Conservation (phyloP, 1,140 invertebrate species). For the Muscidifurax raptorellus region DNA sequence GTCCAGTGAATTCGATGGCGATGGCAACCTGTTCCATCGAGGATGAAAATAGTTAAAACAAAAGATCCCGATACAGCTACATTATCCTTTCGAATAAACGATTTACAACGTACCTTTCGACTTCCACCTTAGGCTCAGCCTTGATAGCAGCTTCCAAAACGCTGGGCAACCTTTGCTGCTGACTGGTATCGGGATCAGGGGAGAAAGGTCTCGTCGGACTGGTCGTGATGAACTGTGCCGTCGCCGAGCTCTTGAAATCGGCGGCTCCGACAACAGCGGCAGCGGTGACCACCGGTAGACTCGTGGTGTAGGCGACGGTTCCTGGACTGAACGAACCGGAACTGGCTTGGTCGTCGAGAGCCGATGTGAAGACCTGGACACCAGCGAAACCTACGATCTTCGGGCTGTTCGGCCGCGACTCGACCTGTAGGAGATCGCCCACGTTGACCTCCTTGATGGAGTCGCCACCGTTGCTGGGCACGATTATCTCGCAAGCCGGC, state of each 20-base stretch:
- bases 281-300: conserved; percentile 45
- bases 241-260: conserved; percentile 46
- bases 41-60: neutral
- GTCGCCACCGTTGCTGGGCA: neutral
- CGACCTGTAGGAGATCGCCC: conserved; percentile 11
- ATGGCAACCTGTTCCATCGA: conserved; percentile 73
- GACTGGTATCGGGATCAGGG: conserved; percentile 56
- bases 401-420: conserved; percentile 64
- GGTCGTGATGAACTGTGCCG: conserved; percentile 63
- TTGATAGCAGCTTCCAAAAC: conserved; percentile 90
- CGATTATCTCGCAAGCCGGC: conserved; percentile 57
- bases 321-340: conserved; percentile 13
- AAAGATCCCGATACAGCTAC: no score
- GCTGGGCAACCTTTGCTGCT: conserved; percentile 77
- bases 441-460: conserved; percentile 16
- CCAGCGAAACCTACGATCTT: conserved; percentile 68
- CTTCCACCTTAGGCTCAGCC: conserved; percentile 89
- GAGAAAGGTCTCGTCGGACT: conserved; percentile 69
- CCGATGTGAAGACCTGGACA: conserved; percentile 49
- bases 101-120: conserved; percentile 78
- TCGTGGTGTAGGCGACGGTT: conserved; percentile 57
- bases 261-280: neutral
- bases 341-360: conserved; percentile 47
- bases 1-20: conserved; percentile 77
- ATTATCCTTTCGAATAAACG: conserved; percentile 50